Evolutionary conservation across 2,888 invertebrate species (phyloP), one percentile per base, ranked within the genome.

Genomic region (Torymus tubicola): DNA sequence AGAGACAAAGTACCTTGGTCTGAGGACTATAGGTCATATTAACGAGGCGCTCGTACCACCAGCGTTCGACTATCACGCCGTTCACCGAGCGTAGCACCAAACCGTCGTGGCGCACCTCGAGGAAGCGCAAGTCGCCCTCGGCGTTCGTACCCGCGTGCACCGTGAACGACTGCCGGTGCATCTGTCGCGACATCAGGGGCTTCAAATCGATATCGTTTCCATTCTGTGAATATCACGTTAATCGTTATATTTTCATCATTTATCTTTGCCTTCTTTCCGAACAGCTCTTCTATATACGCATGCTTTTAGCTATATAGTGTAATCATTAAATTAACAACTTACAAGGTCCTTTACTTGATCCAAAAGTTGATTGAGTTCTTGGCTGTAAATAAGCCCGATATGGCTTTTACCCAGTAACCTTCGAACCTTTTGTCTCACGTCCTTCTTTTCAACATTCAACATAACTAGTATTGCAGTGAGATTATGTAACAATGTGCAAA

Each of bases 1-100:
- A 99, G 81, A 99, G 93, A 91, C 99, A 99, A 83, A 99, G 93
- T 12, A 99, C 96, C 91, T 97, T 96, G 88, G 98, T 99, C 92
- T 99, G 99, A 0, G 99, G 99, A 86, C 99, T 98, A 91, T 98
- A 99, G 0, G 99, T 99, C 98, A 99, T 99, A 90, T 99, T 99
- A 74, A 99, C 98, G 74, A 99, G 93, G 75, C 99, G 93, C 91
- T 99, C 99, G 91, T 97, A 99, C 99, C 99, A 99, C 99, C 99
- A 99, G 63, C 99, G 93, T 87, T 97, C 97, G 61, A 96, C 94
- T 91, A 97, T 97, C 0, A 96, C 95, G 31, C 97, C 97, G 91
- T 94, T 94, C 2, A 95, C 94, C 0, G 96, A 96, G 81, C 97
- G 93, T 84, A 97, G 91, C 12, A 97, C 96, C 73, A 97, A 93